These are phyloP conservation scores for Ispidina picta DNA, from an alignment of 2,797 vertebrate species.

Conservation along the genomic window DNA sequence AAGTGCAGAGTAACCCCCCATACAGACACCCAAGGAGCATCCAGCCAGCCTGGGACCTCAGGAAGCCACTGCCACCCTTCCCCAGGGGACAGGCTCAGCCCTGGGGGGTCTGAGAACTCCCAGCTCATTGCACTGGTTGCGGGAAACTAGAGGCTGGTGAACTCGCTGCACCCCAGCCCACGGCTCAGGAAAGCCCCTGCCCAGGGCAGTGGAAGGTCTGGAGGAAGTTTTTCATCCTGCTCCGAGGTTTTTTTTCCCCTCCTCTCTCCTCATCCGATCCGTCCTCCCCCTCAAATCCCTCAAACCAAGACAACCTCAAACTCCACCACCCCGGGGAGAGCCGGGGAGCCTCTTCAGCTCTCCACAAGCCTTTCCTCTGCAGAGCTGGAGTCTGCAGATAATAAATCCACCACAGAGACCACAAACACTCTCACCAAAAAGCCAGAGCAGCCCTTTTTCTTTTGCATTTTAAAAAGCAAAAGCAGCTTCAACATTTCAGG, in stretches of 20 bases:
- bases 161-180: accelerated
- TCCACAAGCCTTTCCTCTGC: background rate
- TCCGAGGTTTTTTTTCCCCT: accelerated
- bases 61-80: background rate
- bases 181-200: background rate
- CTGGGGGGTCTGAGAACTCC: accelerated
- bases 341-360: background rate
- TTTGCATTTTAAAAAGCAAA: background rate
- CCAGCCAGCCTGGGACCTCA: accelerated
- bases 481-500: background rate
- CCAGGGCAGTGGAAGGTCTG: accelerated
- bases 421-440: background rate
- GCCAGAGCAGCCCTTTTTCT: background rate
- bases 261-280: background rate
- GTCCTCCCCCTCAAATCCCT: background rate
- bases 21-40: background rate
- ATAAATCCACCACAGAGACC: background rate
- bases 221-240: background rate
- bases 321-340: background rate
- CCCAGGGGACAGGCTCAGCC: background rate
- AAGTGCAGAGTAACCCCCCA: background rate
- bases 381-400: background rate
- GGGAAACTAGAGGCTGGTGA: background rate
- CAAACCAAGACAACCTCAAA: too few relatives aligned
- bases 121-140: background rate